Evolutionary conservation across 2,888 invertebrate genomes (phyloP).

Genomic region (Galerucella pusilla): DNA sequence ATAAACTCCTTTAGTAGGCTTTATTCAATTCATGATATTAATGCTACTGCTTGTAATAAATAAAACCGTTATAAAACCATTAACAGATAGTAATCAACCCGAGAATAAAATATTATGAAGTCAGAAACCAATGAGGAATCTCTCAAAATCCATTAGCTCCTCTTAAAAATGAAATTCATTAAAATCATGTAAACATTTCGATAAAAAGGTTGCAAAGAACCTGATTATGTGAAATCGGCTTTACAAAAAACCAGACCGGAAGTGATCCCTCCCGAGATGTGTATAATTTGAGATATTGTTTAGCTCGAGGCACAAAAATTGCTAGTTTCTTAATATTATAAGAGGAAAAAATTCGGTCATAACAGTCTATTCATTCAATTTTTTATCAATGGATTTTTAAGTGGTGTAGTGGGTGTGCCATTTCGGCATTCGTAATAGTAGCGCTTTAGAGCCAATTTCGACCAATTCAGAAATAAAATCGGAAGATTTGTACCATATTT

Average conservation of each 20-base stretch:
- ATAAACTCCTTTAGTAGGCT: too few species aligned
- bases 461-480: conserved; percentile 5
- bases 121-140: background rate
- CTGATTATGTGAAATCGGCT: conserved; percentile 3
- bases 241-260: conserved; percentile 37
- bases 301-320: conserved; percentile 42
- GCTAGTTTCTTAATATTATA: conserved; percentile 41
- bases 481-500: background rate
- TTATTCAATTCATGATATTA: too few species aligned
- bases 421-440: conserved; percentile 31
- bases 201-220: background rate
- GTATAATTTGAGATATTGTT: conserved; percentile 37
- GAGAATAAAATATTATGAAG: background rate
- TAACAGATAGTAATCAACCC: background rate
- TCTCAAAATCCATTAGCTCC: background rate
- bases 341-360: conserved; percentile 33
- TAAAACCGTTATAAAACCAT: background rate
- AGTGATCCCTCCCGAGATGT: conserved; percentile 29
- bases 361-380: conserved; percentile 47
- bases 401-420: conserved; percentile 47
- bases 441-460: conserved; percentile 17
- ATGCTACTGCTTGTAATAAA: background rate
- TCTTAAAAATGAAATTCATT: background rate
- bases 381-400: conserved; percentile 52
- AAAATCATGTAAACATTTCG: background rate